Evolutionary conservation across 2,888 invertebrate species (phyloP).

Genomic region (Andrena marginata): DNA sequence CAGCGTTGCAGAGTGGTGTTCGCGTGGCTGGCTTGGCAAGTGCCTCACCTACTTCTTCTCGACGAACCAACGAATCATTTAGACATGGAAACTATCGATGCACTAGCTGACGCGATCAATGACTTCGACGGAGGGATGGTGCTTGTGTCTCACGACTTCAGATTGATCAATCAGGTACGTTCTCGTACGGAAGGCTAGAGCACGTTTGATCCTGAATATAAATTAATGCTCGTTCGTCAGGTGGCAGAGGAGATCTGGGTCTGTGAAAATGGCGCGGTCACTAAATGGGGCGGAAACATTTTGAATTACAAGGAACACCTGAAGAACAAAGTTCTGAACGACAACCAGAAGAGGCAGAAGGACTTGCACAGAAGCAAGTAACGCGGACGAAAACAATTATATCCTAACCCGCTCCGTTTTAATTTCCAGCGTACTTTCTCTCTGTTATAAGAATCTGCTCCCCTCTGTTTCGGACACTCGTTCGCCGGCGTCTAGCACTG

Average conservation of each 20-base stretch:
- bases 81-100: conserved; percentile 99
- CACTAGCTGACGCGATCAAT: conserved; percentile 98
- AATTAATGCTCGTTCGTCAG: conserved; percentile 85
- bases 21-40: conserved; percentile 99
- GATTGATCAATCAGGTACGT: conserved; percentile 97
- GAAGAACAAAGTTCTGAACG: conserved; percentile 93
- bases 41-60: conserved; percentile 95
- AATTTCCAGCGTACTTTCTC: conserved; percentile 66
- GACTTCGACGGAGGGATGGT: conserved; percentile 99
- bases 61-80: conserved; percentile 97
- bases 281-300: conserved; percentile 99
- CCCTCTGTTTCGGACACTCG: conserved; percentile 59
- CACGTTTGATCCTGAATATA: background rate
- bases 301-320: conserved; percentile 98
- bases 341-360: conserved; percentile 85
- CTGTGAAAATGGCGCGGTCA: conserved; percentile 97
- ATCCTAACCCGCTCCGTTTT: conserved; percentile 50
- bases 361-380: conserved; percentile 80
- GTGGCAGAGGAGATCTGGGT: conserved; percentile 99
- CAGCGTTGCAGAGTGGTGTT: conserved; percentile 99
- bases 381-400: conserved; percentile 57
- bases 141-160: conserved; percentile 99
- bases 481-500: conserved; percentile 45
- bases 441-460: conserved; percentile 66
- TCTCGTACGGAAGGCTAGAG: background rate